Evolutionary conservation across 2,888 invertebrate species (phyloP).

Genomic region (Palloptera scutellata): DNA sequence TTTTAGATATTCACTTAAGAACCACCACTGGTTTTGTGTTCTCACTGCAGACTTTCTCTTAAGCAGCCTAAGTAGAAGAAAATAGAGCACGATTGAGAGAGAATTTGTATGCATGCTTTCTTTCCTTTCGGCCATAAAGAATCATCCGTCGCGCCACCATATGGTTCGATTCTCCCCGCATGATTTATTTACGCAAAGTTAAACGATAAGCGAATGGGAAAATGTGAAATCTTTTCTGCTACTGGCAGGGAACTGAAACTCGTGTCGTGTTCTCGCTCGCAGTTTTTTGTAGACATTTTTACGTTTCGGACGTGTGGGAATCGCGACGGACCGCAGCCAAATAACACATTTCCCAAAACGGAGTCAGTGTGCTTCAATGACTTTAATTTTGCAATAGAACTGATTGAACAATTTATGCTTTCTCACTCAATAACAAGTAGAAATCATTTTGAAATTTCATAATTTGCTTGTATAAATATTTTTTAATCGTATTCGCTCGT

Average conservation of each 20-base stretch:
- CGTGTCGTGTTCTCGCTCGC: conserved; percentile 18
- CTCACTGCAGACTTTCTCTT: not conserved
- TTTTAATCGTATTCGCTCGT: not conserved
- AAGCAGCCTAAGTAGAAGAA: not conserved
- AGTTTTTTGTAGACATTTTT: conserved; percentile 58
- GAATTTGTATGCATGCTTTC: not conserved
- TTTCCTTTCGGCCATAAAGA: not conserved
- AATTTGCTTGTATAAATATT: no score
- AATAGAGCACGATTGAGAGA: no score
- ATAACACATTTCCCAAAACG: no score
- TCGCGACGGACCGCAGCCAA: conserved; percentile 34
- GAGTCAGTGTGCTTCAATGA: no score
- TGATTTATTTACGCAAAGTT: not conserved
- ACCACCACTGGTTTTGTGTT: not conserved
- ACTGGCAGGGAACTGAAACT: conserved; percentile 16
- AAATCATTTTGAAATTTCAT: no score
- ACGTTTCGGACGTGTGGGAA: conserved; percentile 52
- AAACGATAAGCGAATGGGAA: not conserved
- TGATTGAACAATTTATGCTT: no score
- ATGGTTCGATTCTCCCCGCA: not conserved
- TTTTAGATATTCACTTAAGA: not conserved
- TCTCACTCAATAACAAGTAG: no score
- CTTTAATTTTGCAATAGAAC: no score
- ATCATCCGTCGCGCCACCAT: no score
- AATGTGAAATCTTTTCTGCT: not conserved